Percentiles rank a stretch among this genome's conserved stretches.
Conservation (phyloP, 2,888 invertebrate genomes). For the Tupiocoris notatus region DNA sequence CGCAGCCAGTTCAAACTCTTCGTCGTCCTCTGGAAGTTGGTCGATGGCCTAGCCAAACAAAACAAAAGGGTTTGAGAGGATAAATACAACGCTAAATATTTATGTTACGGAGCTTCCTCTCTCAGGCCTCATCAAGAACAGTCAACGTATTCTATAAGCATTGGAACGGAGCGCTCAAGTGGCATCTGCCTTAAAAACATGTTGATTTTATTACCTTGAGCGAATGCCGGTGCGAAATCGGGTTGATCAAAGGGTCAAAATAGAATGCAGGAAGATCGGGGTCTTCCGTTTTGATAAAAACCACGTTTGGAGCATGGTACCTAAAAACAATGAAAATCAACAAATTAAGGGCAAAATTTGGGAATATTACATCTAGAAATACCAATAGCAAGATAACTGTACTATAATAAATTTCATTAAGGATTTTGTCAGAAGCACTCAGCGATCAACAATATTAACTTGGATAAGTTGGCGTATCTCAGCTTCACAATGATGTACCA, state of each 20-base stretch:
- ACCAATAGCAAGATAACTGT: neutral
- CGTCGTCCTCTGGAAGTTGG: slow-evolving; percentile 87
- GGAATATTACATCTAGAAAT: too few species aligned
- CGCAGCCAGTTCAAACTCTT: slow-evolving; percentile 89
- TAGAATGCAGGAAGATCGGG: slow-evolving; percentile 99
- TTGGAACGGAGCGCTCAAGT: too few species aligned
- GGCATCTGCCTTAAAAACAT: too few species aligned
- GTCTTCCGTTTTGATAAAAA: slow-evolving; percentile 99
- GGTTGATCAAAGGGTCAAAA: slow-evolving; percentile 98
- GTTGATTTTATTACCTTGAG: slow-evolving; percentile 72
- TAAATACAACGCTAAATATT: too few species aligned
- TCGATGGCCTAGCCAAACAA: slow-evolving; percentile 60
- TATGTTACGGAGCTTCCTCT: neutral
- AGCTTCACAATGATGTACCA: slow-evolving; percentile 12
- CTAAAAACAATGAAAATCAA: slow-evolving; percentile 57
- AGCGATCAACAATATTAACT: slow-evolving; percentile 1
- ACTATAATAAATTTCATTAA: neutral
- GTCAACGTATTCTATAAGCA: too few species aligned
- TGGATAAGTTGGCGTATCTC: slow-evolving; percentile 4
- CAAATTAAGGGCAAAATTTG: too few species aligned
- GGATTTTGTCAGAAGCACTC: neutral
- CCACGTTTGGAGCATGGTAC: slow-evolving; percentile 99
- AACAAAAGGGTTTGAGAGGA: too few species aligned
- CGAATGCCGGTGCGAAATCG: slow-evolving; percentile 92
- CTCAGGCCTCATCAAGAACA: neutral